These are phyloP conservation scores for Nymphalis c-album DNA, from an alignment of 2,888 invertebrate genomes.

Conservation along the genomic window DNA sequence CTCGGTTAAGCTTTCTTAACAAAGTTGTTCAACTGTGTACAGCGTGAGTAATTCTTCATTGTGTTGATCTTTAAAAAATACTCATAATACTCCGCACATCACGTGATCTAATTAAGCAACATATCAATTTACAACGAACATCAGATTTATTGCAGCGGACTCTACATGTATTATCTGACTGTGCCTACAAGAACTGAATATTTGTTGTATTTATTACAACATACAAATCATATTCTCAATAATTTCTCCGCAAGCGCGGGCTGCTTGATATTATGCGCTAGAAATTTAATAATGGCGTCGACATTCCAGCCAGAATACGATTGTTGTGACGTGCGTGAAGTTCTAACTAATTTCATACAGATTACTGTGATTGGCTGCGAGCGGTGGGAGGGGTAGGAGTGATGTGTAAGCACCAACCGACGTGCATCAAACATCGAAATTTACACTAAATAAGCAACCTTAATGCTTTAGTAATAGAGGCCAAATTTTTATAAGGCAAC, in stretches of 20 bases:
- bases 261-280: conserved; percentile 19
- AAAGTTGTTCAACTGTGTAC: too few relatives aligned
- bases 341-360: conserved; percentile 63
- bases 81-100: too few relatives aligned
- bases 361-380: conserved; percentile 65
- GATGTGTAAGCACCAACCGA: conserved; percentile 51
- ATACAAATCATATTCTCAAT: conserved; percentile 6
- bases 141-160: too few relatives aligned
- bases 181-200: background rate
- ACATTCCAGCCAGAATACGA: conserved; percentile 52
- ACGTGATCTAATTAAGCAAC: too few relatives aligned
- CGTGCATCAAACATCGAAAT: conserved; percentile 32
- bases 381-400: conserved; percentile 47
- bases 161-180: background rate
- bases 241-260: conserved; percentile 7
- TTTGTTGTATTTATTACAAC: background rate
- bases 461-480: background rate
- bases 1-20: too few relatives aligned
- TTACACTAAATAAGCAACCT: background rate
- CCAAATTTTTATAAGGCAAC: conserved; percentile 3
- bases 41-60: too few relatives aligned
- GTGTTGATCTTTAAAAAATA: too few relatives aligned
- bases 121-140: too few relatives aligned
- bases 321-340: conserved; percentile 60
- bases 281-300: conserved; percentile 40